Evolutionary conservation across 1,140 invertebrate species (phyloP).

Genomic region (Rhopalosiphum padi): DNA sequence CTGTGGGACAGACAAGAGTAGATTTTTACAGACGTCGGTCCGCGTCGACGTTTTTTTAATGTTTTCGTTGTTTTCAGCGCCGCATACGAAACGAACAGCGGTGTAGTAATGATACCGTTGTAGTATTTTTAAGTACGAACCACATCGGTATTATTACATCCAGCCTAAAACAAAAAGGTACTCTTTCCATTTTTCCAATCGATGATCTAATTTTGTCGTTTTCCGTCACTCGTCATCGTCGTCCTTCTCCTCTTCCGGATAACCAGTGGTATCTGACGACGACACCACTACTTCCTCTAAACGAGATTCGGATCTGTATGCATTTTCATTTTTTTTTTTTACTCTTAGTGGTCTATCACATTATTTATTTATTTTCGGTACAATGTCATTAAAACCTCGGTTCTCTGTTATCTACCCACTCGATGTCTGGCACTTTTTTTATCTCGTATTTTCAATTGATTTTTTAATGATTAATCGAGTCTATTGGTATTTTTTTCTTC

Average conservation of each 20-base stretch:
- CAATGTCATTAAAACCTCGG: neutral
- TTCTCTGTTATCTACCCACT: neutral
- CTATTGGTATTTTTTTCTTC: neutral
- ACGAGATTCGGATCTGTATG: neutral
- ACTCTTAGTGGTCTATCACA: neutral
- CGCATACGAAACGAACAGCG: neutral
- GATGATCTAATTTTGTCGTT: neutral
- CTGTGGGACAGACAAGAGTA: neutral
- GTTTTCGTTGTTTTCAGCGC: neutral
- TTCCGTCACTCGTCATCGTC: neutral
- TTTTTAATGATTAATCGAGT: neutral
- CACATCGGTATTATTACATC: too few species aligned
- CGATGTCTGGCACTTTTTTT: neutral
- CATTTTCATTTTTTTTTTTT: neutral
- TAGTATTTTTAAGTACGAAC: too few species aligned
- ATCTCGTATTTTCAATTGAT: neutral
- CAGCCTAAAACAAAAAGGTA: neutral
- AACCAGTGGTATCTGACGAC: neutral
- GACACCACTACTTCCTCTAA: neutral
- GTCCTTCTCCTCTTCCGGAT: too few species aligned
- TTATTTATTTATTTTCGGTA: too few species aligned
- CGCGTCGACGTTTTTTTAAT: neutral
- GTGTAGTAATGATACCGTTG: neutral
- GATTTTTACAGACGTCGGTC: neutral
- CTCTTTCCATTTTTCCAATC: neutral